Evolutionary conservation across 2,888 invertebrate species (phyloP).

Genomic region (Drosophila percnosoma): DNA sequence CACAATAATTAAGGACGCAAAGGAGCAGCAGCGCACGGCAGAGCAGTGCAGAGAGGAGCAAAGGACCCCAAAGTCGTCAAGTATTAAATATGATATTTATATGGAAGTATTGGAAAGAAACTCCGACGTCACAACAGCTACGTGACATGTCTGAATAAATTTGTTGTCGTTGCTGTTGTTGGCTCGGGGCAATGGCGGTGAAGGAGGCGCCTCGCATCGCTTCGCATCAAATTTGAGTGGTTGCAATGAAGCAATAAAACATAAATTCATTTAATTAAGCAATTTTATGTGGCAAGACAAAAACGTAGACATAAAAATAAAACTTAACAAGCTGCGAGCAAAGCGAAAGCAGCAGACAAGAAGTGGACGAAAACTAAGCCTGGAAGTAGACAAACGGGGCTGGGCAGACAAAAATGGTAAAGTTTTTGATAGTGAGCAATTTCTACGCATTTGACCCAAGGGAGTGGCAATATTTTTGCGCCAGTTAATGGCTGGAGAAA

Average conservation of each 20-base stretch:
- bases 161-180: constrained; percentile 26
- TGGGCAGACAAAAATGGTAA: constrained; percentile 10
- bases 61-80: not conserved
- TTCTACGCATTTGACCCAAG: constrained; percentile 66
- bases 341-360: not conserved
- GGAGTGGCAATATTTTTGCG: constrained; percentile 63
- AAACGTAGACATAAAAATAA: constrained; percentile 58
- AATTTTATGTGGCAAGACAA: constrained; percentile 60
- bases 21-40: not conserved
- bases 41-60: not conserved
- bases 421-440: constrained; percentile 69
- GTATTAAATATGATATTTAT: constrained; percentile 30
- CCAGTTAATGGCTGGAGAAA: constrained; percentile 51
- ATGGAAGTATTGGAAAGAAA: constrained; percentile 25
- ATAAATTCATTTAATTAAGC: constrained; percentile 79
- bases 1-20: constrained; percentile 51
- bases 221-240: constrained; percentile 51
- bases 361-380: not conserved
- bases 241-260: constrained; percentile 65
- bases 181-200: not conserved
- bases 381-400: not conserved
- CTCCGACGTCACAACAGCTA: constrained; percentile 33
- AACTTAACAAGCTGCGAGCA: constrained; percentile 48
- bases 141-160: constrained; percentile 70
- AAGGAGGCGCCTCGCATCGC: constrained; percentile 14